These are phyloP conservation scores for Belonocnema kinseyi DNA, from an alignment of 1,140 invertebrate species.

Conservation along the genomic window DNA sequence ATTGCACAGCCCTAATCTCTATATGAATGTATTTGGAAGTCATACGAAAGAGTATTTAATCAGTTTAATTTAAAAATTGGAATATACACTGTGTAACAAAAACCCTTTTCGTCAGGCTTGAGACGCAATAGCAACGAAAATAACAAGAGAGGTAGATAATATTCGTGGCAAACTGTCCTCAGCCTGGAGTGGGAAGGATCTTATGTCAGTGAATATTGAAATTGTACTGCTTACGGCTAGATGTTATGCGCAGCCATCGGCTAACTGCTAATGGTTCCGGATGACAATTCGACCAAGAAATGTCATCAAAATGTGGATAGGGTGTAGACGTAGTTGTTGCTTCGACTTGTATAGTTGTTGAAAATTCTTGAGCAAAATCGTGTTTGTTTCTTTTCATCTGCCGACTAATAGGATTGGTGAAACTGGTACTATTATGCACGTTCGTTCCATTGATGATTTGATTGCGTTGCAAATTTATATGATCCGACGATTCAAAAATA, in stretches of 20 bases:
- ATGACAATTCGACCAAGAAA: constrained; percentile 72
- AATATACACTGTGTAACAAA: background rate
- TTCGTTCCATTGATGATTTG: constrained; percentile 65
- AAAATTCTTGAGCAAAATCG: constrained; percentile 61
- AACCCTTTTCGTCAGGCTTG: constrained; percentile 65
- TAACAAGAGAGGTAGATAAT: constrained; percentile 63
- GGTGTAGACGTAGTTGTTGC: constrained; percentile 66
- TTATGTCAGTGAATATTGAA: constrained; percentile 76
- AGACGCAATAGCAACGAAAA: constrained; percentile 55
- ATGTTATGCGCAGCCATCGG: constrained; percentile 72
- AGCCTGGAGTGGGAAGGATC: constrained; percentile 74
- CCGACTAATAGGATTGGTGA: constrained; percentile 50
- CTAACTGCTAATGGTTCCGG: constrained; percentile 72
- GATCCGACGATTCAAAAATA: constrained; percentile 58
- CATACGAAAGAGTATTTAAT: background rate
- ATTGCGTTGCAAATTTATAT: constrained; percentile 43
- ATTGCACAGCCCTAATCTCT: constrained; percentile 7
- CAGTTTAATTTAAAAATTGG: background rate
- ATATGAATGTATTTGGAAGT: background rate
- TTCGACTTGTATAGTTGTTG: constrained; percentile 68
- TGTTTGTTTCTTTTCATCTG: constrained; percentile 60
- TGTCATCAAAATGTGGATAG: constrained; percentile 69
- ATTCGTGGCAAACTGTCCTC: constrained; percentile 58
- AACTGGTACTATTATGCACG: constrained; percentile 55
- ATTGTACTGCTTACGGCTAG: constrained; percentile 74